phyloP scores from a whole-genome alignment of 2,888 invertebrate species.

The Pollenia amentaria region DNA sequence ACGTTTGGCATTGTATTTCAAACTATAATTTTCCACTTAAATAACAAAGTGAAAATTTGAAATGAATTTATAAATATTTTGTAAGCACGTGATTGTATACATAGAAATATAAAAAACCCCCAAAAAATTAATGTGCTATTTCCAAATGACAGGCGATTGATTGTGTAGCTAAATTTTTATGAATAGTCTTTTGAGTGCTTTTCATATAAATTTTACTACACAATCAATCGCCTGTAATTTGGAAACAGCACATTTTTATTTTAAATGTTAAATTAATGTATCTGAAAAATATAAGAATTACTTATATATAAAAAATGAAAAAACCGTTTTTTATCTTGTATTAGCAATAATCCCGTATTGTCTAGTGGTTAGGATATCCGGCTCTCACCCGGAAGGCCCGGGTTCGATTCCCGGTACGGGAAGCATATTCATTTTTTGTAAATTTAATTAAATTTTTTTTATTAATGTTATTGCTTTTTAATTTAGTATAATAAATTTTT shows the following conservation, averaged over 20 bases:
- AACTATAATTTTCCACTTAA: slow-evolving; percentile 75
- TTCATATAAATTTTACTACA: too few species aligned
- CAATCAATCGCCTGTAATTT: too few species aligned
- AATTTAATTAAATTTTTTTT: not conserved
- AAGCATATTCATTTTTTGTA: slow-evolving; percentile 80
- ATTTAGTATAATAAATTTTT: slow-evolving; percentile 21
- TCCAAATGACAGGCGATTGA: too few species aligned
- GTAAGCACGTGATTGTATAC: slow-evolving; percentile 64
- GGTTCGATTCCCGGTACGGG: slow-evolving; percentile 97
- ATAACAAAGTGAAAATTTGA: slow-evolving; percentile 76
- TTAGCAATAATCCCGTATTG: slow-evolving; percentile 82
- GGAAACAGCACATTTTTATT: too few species aligned
- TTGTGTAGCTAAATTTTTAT: too few species aligned
- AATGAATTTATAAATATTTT: slow-evolving; percentile 70
- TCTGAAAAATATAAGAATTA: too few species aligned
- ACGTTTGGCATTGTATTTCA: slow-evolving; percentile 49
- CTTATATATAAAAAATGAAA: too few species aligned
- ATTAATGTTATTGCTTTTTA: slow-evolving; percentile 27
- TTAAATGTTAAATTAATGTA: too few species aligned
- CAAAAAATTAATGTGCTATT: too few species aligned
- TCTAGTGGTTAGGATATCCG: slow-evolving; percentile 85
- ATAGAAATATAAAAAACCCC: not conserved
- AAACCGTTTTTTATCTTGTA: not conserved
- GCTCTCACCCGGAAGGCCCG: slow-evolving; percentile 87
- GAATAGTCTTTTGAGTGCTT: too few species aligned